These are phyloP conservation scores for Coelopa pilipes DNA, from an alignment of 2,888 invertebrate species.

Conservation along the genomic window DNA sequence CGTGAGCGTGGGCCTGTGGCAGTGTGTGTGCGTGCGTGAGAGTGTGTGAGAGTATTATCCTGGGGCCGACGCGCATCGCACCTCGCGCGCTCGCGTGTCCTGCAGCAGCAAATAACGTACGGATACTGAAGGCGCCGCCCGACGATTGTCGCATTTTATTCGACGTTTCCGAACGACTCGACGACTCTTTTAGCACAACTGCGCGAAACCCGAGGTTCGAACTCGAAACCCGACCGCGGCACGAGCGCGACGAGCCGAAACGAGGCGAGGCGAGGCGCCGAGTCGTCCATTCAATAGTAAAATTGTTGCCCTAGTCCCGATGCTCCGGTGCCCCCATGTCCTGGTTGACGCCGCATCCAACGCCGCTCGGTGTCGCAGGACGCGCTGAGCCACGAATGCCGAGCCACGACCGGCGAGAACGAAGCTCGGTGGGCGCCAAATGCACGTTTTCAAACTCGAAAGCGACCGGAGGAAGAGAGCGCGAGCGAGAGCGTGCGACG, in stretches of 20 bases:
- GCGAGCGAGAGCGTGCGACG: neutral
- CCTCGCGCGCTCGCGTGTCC: slow-evolving; percentile 45
- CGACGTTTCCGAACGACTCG: slow-evolving; percentile 46
- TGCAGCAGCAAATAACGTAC: slow-evolving; percentile 60
- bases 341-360: too few relatives aligned
- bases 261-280: slow-evolving; percentile 14
- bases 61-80: slow-evolving; percentile 23
- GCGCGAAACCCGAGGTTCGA: slow-evolving; percentile 9
- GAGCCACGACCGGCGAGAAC: too few relatives aligned
- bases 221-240: neutral
- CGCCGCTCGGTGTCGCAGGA: too few relatives aligned
- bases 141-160: slow-evolving; percentile 64
- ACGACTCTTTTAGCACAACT: slow-evolving; percentile 37
- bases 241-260: slow-evolving; percentile 11
- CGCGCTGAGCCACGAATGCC: too few relatives aligned
- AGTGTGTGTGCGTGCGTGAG: too few relatives aligned
- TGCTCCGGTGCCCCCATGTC: too few relatives aligned
- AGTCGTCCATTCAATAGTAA: slow-evolving; percentile 53
- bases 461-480: neutral
- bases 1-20: too few relatives aligned
- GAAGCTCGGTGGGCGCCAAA: neutral
- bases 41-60: too few relatives aligned
- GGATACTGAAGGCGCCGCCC: slow-evolving; percentile 61
- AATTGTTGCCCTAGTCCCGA: slow-evolving; percentile 61
- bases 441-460: slow-evolving; percentile 13